Conservation (phyloP, 2,888 invertebrate species). For the Beris morrisii region DNA sequence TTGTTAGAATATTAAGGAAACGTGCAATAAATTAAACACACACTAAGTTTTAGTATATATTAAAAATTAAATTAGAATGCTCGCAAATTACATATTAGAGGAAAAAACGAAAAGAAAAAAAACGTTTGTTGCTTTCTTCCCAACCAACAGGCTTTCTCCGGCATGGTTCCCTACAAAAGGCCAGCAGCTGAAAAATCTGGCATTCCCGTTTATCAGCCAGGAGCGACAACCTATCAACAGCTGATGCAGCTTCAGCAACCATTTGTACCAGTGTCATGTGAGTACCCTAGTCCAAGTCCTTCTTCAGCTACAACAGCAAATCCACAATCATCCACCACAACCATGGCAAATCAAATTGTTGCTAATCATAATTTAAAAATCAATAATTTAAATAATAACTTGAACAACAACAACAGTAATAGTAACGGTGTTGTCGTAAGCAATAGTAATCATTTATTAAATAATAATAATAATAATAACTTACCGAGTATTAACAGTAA, state of each 20-base stretch:
- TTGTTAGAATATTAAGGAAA: no score
- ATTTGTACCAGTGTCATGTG: constrained; percentile 98
- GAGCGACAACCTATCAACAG: constrained; percentile 90
- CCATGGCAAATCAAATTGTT: constrained; percentile 52
- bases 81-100: no score
- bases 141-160: constrained; percentile 78
- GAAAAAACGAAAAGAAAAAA: no score
- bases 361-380: constrained; percentile 40
- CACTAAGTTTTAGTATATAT: no score
- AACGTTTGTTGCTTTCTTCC: constrained; percentile 1
- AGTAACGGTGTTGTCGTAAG: constrained; percentile 44
- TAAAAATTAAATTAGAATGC: no score
- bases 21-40: no score
- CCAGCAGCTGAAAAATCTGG: constrained; percentile 96
- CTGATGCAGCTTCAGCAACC: constrained; percentile 92
- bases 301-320: constrained; percentile 48
- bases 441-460: constrained; percentile 40
- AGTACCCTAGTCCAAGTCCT: constrained; percentile 66
- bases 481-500: constrained; percentile 38
- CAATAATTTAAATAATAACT: constrained; percentile 38
- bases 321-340: constrained; percentile 44
- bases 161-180: constrained; percentile 94
- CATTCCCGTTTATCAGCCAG: constrained; percentile 93
- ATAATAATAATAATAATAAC: constrained; percentile 27
- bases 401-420: constrained; percentile 37